A percentile compares a stretch with the other conserved stretches of the same genome.
These are phyloP conservation scores for Datnioides undecimradiatus DNA, from an alignment of 2,113 vertebrate genomes.

Conservation along the genomic window DNA sequence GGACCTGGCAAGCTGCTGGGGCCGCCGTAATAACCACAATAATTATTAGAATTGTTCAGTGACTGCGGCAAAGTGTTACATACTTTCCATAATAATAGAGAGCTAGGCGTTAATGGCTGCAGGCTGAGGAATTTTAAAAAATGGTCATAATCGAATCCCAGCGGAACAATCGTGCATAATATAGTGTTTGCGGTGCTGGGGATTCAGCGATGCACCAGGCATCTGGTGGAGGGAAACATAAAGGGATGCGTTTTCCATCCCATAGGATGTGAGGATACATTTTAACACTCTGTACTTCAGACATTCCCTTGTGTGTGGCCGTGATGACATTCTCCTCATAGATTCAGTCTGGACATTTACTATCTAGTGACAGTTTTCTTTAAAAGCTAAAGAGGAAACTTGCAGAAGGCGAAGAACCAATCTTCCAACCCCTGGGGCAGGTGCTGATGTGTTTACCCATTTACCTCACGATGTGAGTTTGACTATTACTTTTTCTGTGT, in stretches of 20 bases:
- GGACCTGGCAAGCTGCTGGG: constrained; percentile 10
- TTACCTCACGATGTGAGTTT: constrained; percentile 38
- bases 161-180: constrained; percentile 29
- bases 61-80: constrained; percentile 14
- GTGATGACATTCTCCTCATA: not conserved
- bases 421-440: constrained; percentile 38
- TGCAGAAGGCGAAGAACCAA: constrained; percentile 17
- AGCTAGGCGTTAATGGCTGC: constrained; percentile 24
- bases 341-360: not conserved
- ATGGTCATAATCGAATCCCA: constrained; percentile 9
- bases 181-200: constrained; percentile 30
- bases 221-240: not conserved
- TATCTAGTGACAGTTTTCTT: constrained; percentile 13
- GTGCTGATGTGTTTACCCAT: constrained; percentile 65
- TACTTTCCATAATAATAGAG: constrained; percentile 36
- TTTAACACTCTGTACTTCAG: not conserved
- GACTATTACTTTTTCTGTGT: constrained; percentile 67
- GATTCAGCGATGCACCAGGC: not conserved
- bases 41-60: constrained; percentile 54
- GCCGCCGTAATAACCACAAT: constrained; percentile 20
- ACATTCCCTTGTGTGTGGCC: not conserved
- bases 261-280: not conserved
- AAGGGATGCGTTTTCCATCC: not conserved
- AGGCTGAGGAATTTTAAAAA: constrained; percentile 29
- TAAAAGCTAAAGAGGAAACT: constrained; percentile 25